A percentile compares a stretch with the other conserved stretches of the same genome.
phyloP scores from a whole-genome alignment of 2,113 vertebrate genomes.

The Beaufortia kweichowensis region DNA sequence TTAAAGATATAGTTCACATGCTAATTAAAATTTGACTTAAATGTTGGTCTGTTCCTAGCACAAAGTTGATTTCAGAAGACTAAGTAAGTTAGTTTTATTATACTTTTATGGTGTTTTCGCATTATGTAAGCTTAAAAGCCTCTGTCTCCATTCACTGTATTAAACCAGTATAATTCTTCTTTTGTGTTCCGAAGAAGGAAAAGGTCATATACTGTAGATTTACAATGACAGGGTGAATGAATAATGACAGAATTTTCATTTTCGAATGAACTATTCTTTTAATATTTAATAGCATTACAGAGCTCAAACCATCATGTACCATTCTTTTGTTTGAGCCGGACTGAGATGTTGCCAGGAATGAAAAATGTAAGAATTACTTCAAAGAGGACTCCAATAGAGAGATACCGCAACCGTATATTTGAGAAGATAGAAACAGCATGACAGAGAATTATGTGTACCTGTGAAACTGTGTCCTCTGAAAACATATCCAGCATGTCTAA shows the following conservation, averaged over 20 bases:
- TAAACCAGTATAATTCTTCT: too few relatives aligned
- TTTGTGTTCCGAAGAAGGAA: too few relatives aligned
- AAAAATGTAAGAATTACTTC: background rate
- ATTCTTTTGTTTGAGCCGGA: background rate
- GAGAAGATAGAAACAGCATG: background rate
- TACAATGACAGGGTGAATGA: too few relatives aligned
- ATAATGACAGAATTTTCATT: too few relatives aligned
- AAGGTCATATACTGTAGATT: too few relatives aligned
- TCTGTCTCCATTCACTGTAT: too few relatives aligned
- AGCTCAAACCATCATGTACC: background rate
- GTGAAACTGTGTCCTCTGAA: background rate
- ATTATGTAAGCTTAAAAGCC: too few relatives aligned
- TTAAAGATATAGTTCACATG: background rate
- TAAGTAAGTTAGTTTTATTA: too few relatives aligned
- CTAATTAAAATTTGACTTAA: too few relatives aligned
- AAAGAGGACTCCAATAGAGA: background rate
- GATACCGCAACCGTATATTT: background rate
- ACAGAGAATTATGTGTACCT: background rate
- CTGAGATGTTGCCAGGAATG: background rate
- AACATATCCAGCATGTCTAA: background rate
- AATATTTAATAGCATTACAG: background rate
- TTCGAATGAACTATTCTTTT: background rate
- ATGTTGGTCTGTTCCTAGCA: too few relatives aligned
- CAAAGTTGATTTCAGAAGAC: too few relatives aligned
- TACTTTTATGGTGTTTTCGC: too few relatives aligned